Evolutionary conservation across 1,140 invertebrate genomes (phyloP).

Genomic region (Solenopsis invicta): DNA sequence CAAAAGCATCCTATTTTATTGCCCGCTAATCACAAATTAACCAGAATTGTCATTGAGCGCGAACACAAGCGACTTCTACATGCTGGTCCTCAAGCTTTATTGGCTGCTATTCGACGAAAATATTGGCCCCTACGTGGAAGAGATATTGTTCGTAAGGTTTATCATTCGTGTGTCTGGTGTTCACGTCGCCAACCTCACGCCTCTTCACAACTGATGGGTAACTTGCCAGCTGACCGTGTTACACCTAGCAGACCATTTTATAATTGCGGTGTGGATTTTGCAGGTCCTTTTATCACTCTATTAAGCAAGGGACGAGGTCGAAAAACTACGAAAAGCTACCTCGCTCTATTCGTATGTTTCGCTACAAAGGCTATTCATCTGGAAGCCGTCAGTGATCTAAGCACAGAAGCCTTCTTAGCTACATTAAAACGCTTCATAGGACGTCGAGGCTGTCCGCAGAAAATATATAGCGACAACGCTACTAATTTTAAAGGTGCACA

Average conservation of each 20-base stretch:
- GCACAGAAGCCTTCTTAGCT: not conserved
- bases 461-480: slow-evolving; percentile 74
- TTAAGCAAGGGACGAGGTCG: not conserved
- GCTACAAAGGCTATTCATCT: not conserved
- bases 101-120: too few relatives aligned
- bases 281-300: not conserved
- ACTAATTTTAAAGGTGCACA: slow-evolving; percentile 79
- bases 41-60: too few relatives aligned
- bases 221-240: not conserved
- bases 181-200: too few relatives aligned
- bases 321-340: not conserved
- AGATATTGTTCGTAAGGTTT: too few relatives aligned
- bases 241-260: too few relatives aligned
- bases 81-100: too few relatives aligned
- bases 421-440: not conserved
- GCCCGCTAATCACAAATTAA: too few relatives aligned
- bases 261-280: too few relatives aligned
- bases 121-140: too few relatives aligned
- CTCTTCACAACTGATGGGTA: not conserved
- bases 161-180: too few relatives aligned
- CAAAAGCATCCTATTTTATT: too few relatives aligned
- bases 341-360: not conserved
- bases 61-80: too few relatives aligned
- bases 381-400: not conserved
- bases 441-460: not conserved